Conservation (phyloP, 2,888 invertebrate species). For the Pseudococcus longispinus region DNA sequence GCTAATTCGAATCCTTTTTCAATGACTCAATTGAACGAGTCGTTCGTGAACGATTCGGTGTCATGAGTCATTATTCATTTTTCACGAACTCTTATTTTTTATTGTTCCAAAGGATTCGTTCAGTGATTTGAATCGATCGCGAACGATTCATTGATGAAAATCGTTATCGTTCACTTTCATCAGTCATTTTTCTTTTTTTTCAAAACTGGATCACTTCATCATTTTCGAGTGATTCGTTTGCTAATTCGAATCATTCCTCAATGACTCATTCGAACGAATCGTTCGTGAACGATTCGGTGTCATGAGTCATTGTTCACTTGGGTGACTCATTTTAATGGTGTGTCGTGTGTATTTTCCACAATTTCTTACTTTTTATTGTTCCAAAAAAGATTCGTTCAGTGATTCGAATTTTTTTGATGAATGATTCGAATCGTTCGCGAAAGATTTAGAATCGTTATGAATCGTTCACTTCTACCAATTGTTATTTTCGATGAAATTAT, state of each 20-base stretch:
- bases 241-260: background rate
- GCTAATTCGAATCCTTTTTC: background rate
- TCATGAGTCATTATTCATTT: too few species aligned
- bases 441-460: background rate
- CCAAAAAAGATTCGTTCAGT: background rate
- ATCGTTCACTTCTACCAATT: background rate
- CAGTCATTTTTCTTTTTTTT: background rate
- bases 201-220: background rate
- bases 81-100: too few species aligned
- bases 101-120: too few species aligned
- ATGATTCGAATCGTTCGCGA: background rate
- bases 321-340: background rate
- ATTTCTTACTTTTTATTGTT: background rate
- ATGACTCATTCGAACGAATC: background rate
- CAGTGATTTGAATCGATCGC: background rate
- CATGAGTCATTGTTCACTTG: background rate
- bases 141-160: too few species aligned
- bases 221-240: too few species aligned
- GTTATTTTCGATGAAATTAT: background rate
- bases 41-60: background rate
- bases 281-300: background rate
- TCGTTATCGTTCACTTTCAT: too few species aligned
- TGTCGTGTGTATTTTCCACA: too few species aligned
- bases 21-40: background rate
- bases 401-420: background rate